These are phyloP conservation scores for Limanda limanda DNA, from an alignment of 2,113 vertebrate genomes.

Conservation along the genomic window DNA sequence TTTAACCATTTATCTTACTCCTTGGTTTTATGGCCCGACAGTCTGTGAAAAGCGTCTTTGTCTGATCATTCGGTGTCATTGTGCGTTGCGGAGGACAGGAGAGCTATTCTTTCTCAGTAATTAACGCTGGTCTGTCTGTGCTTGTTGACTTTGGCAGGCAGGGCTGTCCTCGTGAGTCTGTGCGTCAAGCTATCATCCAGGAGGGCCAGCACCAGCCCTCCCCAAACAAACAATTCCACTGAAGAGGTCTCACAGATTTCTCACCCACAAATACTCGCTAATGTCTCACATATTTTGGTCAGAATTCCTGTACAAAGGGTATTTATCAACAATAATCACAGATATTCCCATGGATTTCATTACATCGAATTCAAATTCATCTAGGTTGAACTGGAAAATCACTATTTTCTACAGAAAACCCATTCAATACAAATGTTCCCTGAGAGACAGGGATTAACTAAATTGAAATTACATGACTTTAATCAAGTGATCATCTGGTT, in stretches of 20 bases:
- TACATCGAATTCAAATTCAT: background rate
- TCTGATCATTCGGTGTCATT: conserved; percentile 59
- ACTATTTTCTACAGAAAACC: background rate
- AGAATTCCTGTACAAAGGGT: background rate
- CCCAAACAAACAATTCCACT: conserved; percentile 64
- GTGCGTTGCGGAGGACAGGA: conserved; percentile 59
- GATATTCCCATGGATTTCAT: background rate
- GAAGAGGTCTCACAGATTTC: conserved; percentile 27
- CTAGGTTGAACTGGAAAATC: background rate
- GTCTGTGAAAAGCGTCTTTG: conserved; percentile 60
- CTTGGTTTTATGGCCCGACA: conserved; percentile 29
- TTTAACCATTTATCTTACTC: conserved; percentile 27
- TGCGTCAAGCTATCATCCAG: conserved; percentile 72
- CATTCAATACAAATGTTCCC: background rate
- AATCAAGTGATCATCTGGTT: conserved; percentile 12
- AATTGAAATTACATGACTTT: conserved; percentile 21
- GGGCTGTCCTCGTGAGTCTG: conserved; percentile 65
- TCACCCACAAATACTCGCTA: conserved; percentile 8
- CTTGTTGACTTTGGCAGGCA: conserved; percentile 73
- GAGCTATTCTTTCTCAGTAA: conserved; percentile 60
- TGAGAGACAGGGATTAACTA: conserved; percentile 9
- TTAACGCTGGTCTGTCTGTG: conserved; percentile 59
- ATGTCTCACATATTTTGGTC: conserved; percentile 1
- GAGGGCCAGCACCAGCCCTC: conserved; percentile 51
- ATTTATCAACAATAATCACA: background rate